phyloP scores from a whole-genome alignment of 2,113 vertebrate species.

The Myocastor coypus region DNA sequence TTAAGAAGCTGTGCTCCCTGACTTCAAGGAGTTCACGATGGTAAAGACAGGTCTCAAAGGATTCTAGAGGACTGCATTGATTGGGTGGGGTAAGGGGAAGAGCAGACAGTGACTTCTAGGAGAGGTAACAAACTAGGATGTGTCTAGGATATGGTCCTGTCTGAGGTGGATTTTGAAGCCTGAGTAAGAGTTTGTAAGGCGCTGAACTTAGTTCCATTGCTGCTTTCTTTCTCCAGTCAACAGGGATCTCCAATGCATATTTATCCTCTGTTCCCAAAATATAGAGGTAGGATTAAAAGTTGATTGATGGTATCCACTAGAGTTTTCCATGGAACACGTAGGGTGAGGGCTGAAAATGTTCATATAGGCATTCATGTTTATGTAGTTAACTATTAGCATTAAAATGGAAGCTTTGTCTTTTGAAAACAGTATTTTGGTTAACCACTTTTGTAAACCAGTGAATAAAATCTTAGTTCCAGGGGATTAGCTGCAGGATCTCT shows the following conservation, averaged over 20 bases:
- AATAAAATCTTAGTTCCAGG: conserved; percentile 25
- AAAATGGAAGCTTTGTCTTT: neutral
- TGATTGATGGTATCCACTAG: neutral
- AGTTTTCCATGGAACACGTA: conserved; percentile 2
- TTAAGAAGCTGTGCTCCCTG: neutral
- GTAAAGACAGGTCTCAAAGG: neutral
- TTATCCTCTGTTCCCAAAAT: neutral
- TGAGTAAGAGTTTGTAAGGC: conserved; percentile 38
- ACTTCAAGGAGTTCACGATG: neutral
- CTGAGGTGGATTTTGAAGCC: conserved; percentile 26
- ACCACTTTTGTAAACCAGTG: conserved; percentile 32
- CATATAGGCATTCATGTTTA: neutral
- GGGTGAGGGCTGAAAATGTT: neutral
- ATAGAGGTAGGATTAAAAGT: neutral
- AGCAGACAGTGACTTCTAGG: neutral
- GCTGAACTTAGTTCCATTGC: neutral
- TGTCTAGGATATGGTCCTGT: neutral
- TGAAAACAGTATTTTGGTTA: conserved; percentile 34
- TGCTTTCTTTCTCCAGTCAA: neutral
- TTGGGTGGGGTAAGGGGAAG: neutral
- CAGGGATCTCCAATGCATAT: neutral
- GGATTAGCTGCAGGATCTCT: conserved; percentile 11
- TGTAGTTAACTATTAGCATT: conserved; percentile 43
- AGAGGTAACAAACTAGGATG: neutral
- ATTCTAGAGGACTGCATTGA: neutral